Evolutionary conservation across 2,797 vertebrate genomes (phyloP).

Genomic region (Spea hammondii): DNA sequence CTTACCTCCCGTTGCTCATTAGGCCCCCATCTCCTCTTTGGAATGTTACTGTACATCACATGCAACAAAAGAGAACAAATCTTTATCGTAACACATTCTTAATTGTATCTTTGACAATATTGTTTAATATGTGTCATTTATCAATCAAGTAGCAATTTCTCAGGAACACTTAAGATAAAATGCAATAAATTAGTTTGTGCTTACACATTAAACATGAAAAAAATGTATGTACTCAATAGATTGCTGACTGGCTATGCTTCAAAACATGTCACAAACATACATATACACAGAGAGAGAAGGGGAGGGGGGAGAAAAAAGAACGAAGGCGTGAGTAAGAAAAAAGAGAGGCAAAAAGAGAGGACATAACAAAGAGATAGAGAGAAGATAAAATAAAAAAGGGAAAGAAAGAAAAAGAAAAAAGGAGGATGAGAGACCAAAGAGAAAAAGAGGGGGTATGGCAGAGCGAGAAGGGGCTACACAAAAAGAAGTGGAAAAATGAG

Average conservation of each 20-base stretch:
- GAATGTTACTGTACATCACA: slow-evolving; percentile 84
- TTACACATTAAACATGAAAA: background rate
- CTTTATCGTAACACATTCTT: background rate
- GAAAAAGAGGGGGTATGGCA: background rate
- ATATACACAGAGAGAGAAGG: background rate
- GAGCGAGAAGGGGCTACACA: background rate
- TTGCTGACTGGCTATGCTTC: slow-evolving; percentile 41
- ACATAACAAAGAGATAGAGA: background rate
- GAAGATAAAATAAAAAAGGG: background rate
- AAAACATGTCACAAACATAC: slow-evolving; percentile 23
- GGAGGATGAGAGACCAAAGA: background rate
- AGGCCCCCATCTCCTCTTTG: slow-evolving; percentile 96
- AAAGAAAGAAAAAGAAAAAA: background rate
- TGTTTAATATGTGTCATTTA: background rate
- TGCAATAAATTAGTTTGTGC: background rate
- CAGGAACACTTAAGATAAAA: background rate
- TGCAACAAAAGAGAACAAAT: slow-evolving; percentile 53
- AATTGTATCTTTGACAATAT: too few relatives aligned
- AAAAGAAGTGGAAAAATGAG: too few relatives aligned
- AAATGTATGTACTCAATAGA: background rate
- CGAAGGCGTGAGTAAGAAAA: background rate
- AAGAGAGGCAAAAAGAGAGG: background rate
- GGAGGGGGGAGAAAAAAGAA: background rate
- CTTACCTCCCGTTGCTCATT: slow-evolving; percentile 98
- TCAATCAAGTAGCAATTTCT: background rate